A percentile compares a stretch with the other conserved stretches of the same genome.
These are phyloP conservation scores for Shargacucullia verbasci DNA, from an alignment of 2,888 invertebrate species.

Conservation along the genomic window DNA sequence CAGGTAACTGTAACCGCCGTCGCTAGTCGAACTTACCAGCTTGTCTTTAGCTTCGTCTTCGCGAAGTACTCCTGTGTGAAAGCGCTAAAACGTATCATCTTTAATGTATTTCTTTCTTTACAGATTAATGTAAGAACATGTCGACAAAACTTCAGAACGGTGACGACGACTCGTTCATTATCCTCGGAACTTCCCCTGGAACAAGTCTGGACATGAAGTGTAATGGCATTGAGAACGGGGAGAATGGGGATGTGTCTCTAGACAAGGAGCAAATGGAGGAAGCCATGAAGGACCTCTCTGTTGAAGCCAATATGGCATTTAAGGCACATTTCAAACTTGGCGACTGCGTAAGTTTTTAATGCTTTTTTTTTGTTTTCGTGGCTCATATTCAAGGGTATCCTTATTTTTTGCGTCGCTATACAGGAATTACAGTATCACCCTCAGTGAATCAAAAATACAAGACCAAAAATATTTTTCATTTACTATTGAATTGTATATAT, in stretches of 20 bases:
- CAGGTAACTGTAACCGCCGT: no score
- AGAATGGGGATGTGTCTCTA: constrained; percentile 57
- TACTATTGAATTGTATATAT: no score
- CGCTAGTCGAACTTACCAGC: no score
- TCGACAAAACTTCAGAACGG: constrained; percentile 65
- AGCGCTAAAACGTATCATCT: no score
- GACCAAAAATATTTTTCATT: no score
- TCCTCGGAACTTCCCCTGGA: constrained; percentile 82
- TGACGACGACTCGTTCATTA: constrained; percentile 85
- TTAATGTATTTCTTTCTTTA: constrained; percentile 8
- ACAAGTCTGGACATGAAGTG: constrained; percentile 77
- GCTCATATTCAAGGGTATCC: no score
- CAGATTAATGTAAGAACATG: constrained; percentile 72
- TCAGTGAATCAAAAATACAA: no score
- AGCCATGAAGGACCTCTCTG: constrained; percentile 78
- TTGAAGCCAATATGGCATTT: constrained; percentile 78
- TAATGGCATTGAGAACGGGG: constrained; percentile 65
- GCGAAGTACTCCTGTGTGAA: no score
- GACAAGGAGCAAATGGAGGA: constrained; percentile 76
- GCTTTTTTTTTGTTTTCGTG: no score
- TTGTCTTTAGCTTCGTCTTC: no score
- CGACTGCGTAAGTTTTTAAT: constrained; percentile 75
- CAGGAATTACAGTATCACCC: no score
- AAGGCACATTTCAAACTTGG: constrained; percentile 81
- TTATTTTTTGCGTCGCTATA: no score